Base-by-base conservation (phyloP, 1,140 invertebrate genomes). In the Diabrotica virgifera region DNA sequence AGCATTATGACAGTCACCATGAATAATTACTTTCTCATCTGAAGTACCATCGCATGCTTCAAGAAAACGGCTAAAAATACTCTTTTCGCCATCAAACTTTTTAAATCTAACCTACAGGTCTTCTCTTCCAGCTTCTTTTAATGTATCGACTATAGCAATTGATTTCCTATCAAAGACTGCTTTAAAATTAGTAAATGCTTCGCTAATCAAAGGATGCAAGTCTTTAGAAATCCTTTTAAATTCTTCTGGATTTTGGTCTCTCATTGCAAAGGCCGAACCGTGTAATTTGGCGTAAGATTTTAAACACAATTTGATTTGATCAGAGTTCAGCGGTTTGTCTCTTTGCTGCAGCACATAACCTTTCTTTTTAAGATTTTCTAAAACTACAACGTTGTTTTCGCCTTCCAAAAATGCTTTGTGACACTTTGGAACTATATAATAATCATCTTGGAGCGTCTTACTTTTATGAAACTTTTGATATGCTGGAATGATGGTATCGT, bases 221-320 rank as follows among this genome's bases (percentile, higher is more conserved):
- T 65, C 63, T 5, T 50, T 52, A 7, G 62, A 13, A 36, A 68
- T 14, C 55, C 53, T 50, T 12, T 65, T 51, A 36, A 68, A 60
- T n/a, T 67, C 60, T n/a, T 67, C n/a, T 36, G 51, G 40, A 52
- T 79, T 71, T 53, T 78, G 73, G n/a, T 79, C 68, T 64, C 80
- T 82, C 36, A 84, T 69, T 0, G 80, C 81, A 65, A 82, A 78
- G 0, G 83, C 83, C 0, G 82, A 58, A 2, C 83, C 84, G 72
- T 87, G 85, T 9, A 82, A 79, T 58, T 78, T 79, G 5, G 78
- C 85, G 67, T 85, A 79, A 36, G 76, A 77, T 57, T 78, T 73
- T 14, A 86, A 76, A 1, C 82, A 77, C 3, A 81, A 52, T 7
- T 67, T 70, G 11, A 82, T 71, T 65, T 84, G 81, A 0, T 81